phyloP scores from a whole-genome alignment of 2,888 invertebrate species.

The Pediacus dermestoides region DNA sequence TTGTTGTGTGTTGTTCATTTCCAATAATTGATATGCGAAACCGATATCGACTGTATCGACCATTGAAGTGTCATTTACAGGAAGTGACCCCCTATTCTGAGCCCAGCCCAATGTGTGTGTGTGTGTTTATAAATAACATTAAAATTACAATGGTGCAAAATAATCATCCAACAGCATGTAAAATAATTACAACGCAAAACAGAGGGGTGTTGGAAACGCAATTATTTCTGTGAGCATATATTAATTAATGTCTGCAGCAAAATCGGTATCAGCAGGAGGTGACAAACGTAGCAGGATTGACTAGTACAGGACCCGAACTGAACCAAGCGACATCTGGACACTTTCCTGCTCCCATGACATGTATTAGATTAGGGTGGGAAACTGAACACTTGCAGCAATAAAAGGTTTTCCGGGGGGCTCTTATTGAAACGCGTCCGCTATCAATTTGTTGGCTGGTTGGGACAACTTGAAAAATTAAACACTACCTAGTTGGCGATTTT shows the following conservation, averaged over 20 bases:
- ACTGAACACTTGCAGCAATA: conserved; percentile 42
- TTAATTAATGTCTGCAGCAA: conserved; percentile 51
- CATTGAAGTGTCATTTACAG: conserved; percentile 24
- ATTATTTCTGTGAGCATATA: conserved; percentile 43
- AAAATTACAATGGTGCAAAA: conserved; percentile 42
- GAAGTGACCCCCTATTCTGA: conserved; percentile 18
- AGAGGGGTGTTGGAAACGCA: conserved; percentile 20
- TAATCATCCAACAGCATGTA: conserved; percentile 44
- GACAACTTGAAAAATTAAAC: no score
- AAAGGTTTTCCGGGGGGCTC: conserved; percentile 32
- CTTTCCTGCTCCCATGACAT: conserved; percentile 45
- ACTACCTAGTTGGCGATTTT: no score
- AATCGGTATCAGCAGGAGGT: conserved; percentile 48
- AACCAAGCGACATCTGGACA: conserved; percentile 46
- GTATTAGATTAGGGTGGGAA: conserved; percentile 51
- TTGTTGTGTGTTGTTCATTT: neutral
- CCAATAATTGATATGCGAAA: conserved; percentile 3
- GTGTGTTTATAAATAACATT: conserved; percentile 36
- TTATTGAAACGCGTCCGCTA: no score
- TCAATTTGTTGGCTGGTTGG: no score
- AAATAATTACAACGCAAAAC: conserved; percentile 40
- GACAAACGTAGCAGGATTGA: conserved; percentile 16
- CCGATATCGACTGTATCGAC: conserved; percentile 9
- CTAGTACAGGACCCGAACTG: conserved; percentile 14
- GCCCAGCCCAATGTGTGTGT: no score